Base-by-base conservation (phyloP, 2,113 vertebrate species). In the Zingel zingel region DNA sequence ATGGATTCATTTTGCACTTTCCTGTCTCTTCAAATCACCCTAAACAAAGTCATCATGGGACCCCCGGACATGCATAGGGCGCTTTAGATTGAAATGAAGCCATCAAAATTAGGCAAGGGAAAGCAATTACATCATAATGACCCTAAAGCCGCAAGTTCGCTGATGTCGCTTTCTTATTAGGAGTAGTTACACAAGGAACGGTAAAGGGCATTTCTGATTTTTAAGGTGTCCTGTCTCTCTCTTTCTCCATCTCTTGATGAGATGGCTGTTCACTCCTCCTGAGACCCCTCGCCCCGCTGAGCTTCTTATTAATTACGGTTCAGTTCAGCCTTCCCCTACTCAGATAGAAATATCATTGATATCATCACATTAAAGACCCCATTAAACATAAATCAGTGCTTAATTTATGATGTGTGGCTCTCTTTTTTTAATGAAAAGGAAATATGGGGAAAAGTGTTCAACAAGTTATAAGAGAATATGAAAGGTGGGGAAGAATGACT, bases 21-120 rank as follows among this genome's bases (percentile, higher is more conserved):
- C 96, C 97, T 97, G 97, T 98, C 97, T 96, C 96, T 97, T 97
- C 96, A 94, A 97, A 98, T 99, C 97, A 97, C 89, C 93, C 95
- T 94, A 97, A 97, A 98, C 96, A 97, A 97, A 98, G 97, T 97
- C 97, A 98, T 97, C 96, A 96, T 91, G 93, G 93, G 80, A 87
- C 77, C 93, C 92, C 88, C 91, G 92, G 91, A 92, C 95, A 94
- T 89, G 93, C 94, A 93, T 89, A 50, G 50, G 70, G 94, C 93
- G 94, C 93, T 92, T 85, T 89, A 96, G 95, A 96, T 96, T 96
- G 94, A 96, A 97, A 96, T 95, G 94, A 96, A 97, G 96, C 95
- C 94, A 94, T 96, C 95, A 96, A 95, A 97, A 97, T 91, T 93
- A 95, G 94, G 94, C 91, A 92, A 94, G 95, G 94, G 94, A 90